These are phyloP conservation scores for Rotaria sp. DNA, from an alignment of 2,888 invertebrate genomes.

Conservation along the genomic window DNA sequence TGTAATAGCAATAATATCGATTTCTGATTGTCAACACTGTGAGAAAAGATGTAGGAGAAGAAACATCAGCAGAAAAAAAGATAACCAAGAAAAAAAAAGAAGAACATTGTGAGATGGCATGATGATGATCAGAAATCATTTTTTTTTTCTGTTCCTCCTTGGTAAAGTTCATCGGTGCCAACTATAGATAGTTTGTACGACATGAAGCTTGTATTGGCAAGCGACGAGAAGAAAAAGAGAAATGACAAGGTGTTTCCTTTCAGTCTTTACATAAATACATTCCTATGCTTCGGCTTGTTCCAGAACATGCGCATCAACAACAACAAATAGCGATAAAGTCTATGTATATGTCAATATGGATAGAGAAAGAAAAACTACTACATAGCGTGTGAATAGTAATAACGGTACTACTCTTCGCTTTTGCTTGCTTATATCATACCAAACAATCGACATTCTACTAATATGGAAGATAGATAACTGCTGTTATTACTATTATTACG, in stretches of 20 bases:
- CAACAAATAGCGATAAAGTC: background rate
- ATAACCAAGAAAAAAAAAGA: background rate
- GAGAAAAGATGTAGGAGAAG: background rate
- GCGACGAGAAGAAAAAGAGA: background rate
- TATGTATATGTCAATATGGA: background rate
- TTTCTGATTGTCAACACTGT: background rate
- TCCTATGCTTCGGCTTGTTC: background rate
- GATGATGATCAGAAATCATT: slow-evolving; percentile 10
- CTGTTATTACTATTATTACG: slow-evolving; percentile 9
- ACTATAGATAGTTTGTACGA: background rate
- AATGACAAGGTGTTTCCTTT: slow-evolving; percentile 7
- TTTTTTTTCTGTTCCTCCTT: background rate
- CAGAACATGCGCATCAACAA: slow-evolving; percentile 8
- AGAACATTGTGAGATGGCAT: background rate
- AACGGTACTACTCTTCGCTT: background rate
- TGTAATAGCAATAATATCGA: background rate
- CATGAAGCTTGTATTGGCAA: background rate
- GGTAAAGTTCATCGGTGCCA: background rate
- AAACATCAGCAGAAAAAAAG: background rate
- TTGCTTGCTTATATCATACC: background rate
- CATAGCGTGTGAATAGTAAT: background rate
- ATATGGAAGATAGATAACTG: slow-evolving; percentile 4
- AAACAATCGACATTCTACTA: background rate
- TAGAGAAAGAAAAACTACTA: background rate
- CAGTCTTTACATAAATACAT: background rate